Conservation (phyloP, 2,113 vertebrate species). For the Tamias sibiricus region DNA sequence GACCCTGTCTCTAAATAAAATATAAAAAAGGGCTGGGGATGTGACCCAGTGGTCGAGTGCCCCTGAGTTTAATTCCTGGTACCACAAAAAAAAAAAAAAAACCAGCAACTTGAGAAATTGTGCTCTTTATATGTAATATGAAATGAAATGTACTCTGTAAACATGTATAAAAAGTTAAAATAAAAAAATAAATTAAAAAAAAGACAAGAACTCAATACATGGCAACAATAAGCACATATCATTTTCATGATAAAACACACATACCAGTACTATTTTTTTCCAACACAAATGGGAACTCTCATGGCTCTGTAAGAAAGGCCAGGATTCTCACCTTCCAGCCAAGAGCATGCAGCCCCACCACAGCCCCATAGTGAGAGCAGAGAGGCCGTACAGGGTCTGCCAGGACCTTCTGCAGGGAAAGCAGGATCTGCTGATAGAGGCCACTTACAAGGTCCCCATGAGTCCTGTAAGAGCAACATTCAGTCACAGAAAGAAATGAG, state of each 20-base stretch:
- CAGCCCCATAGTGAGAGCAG: constrained; percentile 96
- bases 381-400: constrained; percentile 95
- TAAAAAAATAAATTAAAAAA: no score
- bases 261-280: background rate
- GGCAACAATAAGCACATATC: background rate
- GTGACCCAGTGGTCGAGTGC: no score
- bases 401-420: constrained; percentile 95
- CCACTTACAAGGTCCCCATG: constrained; percentile 93
- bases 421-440: constrained; percentile 94
- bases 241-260: background rate
- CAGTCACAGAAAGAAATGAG: background rate
- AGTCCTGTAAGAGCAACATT: constrained; percentile 86
- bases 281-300: background rate
- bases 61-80: no score
- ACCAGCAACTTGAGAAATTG: no score
- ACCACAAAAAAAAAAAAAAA: no score
- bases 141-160: no score
- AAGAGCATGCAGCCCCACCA: constrained; percentile 94
- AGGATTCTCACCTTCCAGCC: constrained; percentile 92
- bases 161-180: no score
- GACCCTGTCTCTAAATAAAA: no score
- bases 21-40: no score
- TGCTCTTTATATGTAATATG: no score
- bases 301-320: background rate
- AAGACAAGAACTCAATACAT: background rate